A percentile compares a stretch with the other conserved stretches of the same genome.
Conservation (phyloP, 1,140 invertebrate species). For the Cotesia typhae region DNA sequence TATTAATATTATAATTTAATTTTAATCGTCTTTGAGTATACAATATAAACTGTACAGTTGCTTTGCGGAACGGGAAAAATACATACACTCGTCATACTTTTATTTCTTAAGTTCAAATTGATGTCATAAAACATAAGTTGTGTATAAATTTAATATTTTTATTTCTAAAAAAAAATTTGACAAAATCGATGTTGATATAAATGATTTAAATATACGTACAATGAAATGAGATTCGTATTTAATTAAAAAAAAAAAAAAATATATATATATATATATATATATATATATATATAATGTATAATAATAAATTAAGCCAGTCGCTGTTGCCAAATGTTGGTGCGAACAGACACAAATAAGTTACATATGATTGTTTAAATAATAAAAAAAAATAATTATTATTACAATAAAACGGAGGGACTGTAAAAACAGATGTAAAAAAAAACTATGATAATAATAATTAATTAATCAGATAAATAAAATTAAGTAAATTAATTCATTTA, state of each 20-base stretch:
- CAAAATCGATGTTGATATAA: conserved; percentile 37
- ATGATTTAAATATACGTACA: conserved; percentile 32
- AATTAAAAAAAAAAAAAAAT: conserved; percentile 19
- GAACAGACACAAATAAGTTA: conserved; percentile 54
- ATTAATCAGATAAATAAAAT: conserved; percentile 52
- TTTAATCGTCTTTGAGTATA: conserved; percentile 1
- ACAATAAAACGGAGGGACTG: conserved; percentile 47
- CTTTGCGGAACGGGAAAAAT: conserved; percentile 7
- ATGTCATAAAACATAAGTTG: too few relatives aligned
- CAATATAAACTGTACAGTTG: conserved; percentile 16
- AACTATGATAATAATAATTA: conserved; percentile 53
- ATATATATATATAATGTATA: conserved; percentile 37
- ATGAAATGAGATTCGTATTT: conserved; percentile 34
- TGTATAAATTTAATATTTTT: too few relatives aligned
- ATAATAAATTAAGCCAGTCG: conserved; percentile 55
- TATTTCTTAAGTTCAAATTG: not conserved
- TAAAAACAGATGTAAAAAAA: conserved; percentile 54
- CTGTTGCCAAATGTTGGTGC: conserved; percentile 50
- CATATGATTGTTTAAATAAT: conserved; percentile 52
- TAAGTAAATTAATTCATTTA: conserved; percentile 44
- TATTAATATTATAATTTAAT: not conserved
- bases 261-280: conserved; percentile 4
- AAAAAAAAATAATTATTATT: too few relatives aligned
- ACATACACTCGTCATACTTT: conserved; percentile 13
- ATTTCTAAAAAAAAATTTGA: conserved; percentile 23